These are phyloP conservation scores for Caerostris darwini DNA, from an alignment of 1,140 invertebrate species.

Conservation along the genomic window DNA sequence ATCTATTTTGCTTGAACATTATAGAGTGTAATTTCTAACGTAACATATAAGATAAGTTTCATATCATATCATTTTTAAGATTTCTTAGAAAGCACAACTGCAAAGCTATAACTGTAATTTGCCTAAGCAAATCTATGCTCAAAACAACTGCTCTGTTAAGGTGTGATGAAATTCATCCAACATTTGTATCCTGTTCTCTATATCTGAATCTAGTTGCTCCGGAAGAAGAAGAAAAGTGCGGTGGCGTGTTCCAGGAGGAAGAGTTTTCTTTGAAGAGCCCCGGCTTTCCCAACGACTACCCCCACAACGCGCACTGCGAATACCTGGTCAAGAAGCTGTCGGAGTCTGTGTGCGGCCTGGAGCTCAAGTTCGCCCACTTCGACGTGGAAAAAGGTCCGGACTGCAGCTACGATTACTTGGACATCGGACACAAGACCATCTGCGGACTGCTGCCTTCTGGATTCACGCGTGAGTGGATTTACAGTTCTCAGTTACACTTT, in stretches of 20 bases:
- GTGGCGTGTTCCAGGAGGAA: constrained; percentile 51
- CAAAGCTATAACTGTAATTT: too few species aligned
- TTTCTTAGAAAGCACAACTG: too few species aligned
- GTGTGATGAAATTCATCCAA: neutral
- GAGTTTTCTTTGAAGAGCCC: constrained; percentile 78
- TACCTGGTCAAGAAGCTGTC: constrained; percentile 75
- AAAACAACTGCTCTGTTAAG: too few species aligned
- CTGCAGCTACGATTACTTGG: constrained; percentile 79
- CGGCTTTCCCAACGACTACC: constrained; percentile 77
- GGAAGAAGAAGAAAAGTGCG: constrained; percentile 57
- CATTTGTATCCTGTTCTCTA: neutral
- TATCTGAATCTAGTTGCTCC: neutral
- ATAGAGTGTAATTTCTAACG: too few species aligned
- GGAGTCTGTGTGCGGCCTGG: constrained; percentile 78
- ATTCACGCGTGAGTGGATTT: constrained; percentile 77
- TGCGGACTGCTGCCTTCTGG: constrained; percentile 78
- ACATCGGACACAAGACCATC: constrained; percentile 79
- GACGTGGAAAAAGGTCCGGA: constrained; percentile 78
- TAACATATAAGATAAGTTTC: too few species aligned
- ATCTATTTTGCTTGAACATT: too few species aligned
- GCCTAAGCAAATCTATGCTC: too few species aligned
- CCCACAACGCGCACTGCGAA: constrained; percentile 76
- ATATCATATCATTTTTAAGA: too few species aligned
- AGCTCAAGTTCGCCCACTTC: constrained; percentile 79
- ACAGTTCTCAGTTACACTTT: neutral